A percentile compares a stretch with the other conserved stretches of the same genome.
phyloP scores from a whole-genome alignment of 2,888 invertebrate genomes.

The Chrysolina oricalcia region DNA sequence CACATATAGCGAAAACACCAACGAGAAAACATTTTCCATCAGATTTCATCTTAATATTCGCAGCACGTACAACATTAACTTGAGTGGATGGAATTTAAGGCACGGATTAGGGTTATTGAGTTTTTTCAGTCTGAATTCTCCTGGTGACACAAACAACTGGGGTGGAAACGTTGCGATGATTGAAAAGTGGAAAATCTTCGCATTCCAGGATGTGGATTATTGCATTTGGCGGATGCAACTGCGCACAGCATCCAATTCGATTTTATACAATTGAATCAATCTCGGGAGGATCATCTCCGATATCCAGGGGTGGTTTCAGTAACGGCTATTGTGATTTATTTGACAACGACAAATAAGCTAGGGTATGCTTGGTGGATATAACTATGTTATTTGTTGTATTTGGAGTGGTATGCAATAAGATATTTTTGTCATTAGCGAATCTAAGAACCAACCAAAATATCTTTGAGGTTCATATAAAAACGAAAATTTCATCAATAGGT shows the following conservation, averaged over 20 bases:
- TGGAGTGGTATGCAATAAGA: not conserved
- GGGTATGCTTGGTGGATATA: not conserved
- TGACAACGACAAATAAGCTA: not conserved
- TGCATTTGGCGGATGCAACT: slow-evolving; percentile 36
- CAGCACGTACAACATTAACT: slow-evolving; percentile 29
- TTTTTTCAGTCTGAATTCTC: slow-evolving; percentile 25
- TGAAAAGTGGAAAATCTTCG: slow-evolving; percentile 40
- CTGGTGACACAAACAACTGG: slow-evolving; percentile 28
- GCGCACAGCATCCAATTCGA: slow-evolving; percentile 42
- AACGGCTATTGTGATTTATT: slow-evolving; percentile 12
- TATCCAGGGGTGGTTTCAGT: slow-evolving; percentile 33
- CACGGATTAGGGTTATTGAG: slow-evolving; percentile 27
- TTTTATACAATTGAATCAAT: slow-evolving; percentile 43
- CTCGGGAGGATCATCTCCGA: slow-evolving; percentile 33
- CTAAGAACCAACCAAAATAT: no score
- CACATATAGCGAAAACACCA: slow-evolving; percentile 38
- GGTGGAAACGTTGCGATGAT: slow-evolving; percentile 37
- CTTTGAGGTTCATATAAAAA: not conserved
- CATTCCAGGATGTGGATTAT: slow-evolving; percentile 45
- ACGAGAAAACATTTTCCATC: slow-evolving; percentile 34
- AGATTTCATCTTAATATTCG: slow-evolving; percentile 40
- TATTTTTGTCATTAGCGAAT: not conserved
- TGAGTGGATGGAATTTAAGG: slow-evolving; percentile 11
- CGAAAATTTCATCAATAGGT: not conserved
- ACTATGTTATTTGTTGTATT: not conserved